Conservation (phyloP, 1,140 invertebrate genomes). For the Drosophila santomea region DNA sequence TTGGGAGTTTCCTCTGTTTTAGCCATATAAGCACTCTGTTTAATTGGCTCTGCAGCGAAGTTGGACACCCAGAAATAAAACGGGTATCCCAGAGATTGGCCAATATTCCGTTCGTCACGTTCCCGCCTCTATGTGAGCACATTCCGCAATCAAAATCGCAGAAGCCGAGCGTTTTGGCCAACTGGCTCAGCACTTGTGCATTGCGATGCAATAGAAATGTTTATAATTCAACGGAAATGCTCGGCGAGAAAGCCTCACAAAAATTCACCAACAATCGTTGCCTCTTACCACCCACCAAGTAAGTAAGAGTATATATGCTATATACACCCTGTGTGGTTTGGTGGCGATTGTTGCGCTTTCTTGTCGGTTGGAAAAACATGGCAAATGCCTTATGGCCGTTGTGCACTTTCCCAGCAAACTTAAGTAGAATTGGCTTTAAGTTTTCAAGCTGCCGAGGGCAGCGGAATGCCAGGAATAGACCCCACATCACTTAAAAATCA, state of each 20-base stretch:
- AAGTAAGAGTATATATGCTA: not conserved
- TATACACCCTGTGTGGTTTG: slow-evolving; percentile 4
- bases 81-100: slow-evolving; percentile 10
- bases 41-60: slow-evolving; percentile 14
- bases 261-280: slow-evolving; percentile 17
- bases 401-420: slow-evolving; percentile 11
- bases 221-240: slow-evolving; percentile 56
- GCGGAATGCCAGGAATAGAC: slow-evolving; percentile 31
- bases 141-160: slow-evolving; percentile 30
- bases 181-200: slow-evolving; percentile 18
- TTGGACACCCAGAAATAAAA: not conserved
- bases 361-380: slow-evolving; percentile 40
- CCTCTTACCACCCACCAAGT: not conserved
- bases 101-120: slow-evolving; percentile 24
- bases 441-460: not conserved
- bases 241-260: slow-evolving; percentile 21
- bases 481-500: slow-evolving; percentile 28
- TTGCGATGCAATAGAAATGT: slow-evolving; percentile 29
- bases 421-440: slow-evolving; percentile 22
- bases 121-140: slow-evolving; percentile 20
- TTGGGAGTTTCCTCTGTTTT: not conserved
- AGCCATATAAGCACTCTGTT: slow-evolving; percentile 23
- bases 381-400: slow-evolving; percentile 32
- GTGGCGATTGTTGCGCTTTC: slow-evolving; percentile 45
- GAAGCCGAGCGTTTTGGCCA: slow-evolving; percentile 17